Percentiles rank a stretch among this genome's conserved stretches.
Evolutionary conservation across 92 coral and sea anemone genomes (phyloP).

Genomic region (Epizoanthus rinbou): DNA sequence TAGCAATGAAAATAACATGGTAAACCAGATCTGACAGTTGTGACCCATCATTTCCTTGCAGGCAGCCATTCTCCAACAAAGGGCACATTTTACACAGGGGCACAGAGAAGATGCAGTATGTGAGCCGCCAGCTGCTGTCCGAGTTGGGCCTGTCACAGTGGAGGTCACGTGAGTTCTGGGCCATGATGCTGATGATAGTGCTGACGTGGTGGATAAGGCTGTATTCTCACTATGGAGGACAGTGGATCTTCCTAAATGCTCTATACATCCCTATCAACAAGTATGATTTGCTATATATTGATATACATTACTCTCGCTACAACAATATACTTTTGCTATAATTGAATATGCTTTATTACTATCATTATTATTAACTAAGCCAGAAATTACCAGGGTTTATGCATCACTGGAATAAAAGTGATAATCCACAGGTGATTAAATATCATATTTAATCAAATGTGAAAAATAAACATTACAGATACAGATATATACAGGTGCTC

Average conservation of each 20-base stretch:
- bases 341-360: too few species aligned
- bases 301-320: background rate
- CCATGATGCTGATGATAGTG: constrained; percentile 94
- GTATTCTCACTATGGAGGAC: constrained; percentile 96
- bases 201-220: constrained; percentile 96
- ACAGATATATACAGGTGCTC: too few species aligned
- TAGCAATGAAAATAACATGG: too few species aligned
- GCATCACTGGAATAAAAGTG: too few species aligned
- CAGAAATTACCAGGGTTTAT: too few species aligned
- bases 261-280: constrained; percentile 85
- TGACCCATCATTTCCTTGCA: constrained; percentile 15
- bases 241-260: constrained; percentile 94
- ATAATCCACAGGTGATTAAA: too few species aligned
- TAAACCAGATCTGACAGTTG: background rate
- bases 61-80: constrained; percentile 96
- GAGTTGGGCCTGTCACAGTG: constrained; percentile 99
- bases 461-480: too few species aligned
- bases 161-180: constrained; percentile 99
- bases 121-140: constrained; percentile 94
- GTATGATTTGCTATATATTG: constrained; percentile 51
- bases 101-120: constrained; percentile 99
- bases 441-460: too few species aligned
- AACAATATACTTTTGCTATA: background rate
- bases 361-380: too few species aligned
- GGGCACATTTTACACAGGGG: constrained; percentile 92